phyloP scores from a whole-genome alignment of 2,797 vertebrate species.

The Danio kyathit region DNA sequence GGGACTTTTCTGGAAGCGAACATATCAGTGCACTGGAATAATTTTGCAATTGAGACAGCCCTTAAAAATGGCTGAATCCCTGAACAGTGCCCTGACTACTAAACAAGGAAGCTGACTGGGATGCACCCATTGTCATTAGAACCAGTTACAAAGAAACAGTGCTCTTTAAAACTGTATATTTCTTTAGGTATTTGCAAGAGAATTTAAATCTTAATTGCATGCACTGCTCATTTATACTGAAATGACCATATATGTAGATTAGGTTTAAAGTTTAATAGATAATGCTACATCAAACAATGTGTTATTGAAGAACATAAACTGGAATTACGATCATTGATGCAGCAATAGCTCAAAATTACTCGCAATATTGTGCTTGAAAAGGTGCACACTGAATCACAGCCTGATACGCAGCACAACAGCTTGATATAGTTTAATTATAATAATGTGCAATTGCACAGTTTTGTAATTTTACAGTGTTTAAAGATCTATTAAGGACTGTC shows the following conservation, averaged over 20 bases:
- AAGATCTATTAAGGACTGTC: constrained; percentile 22
- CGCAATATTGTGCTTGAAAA: neutral
- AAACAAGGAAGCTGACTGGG: too few relatives aligned
- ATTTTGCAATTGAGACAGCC: too few relatives aligned
- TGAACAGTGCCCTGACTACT: too few relatives aligned
- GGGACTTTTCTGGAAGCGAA: too few relatives aligned
- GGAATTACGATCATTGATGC: neutral
- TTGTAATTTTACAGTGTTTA: constrained; percentile 18
- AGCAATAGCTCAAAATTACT: neutral
- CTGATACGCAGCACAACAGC: neutral
- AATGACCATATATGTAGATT: too few relatives aligned
- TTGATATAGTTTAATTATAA: constrained; percentile 5
- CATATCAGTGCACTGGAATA: too few relatives aligned
- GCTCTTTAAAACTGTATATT: neutral
- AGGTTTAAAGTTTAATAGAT: too few relatives aligned
- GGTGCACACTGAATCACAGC: neutral
- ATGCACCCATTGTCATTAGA: too few relatives aligned
- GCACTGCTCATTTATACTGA: neutral
- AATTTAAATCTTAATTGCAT: neutral
- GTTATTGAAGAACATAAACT: neutral
- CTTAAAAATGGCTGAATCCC: too few relatives aligned
- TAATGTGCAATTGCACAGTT: neutral
- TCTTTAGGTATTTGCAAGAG: neutral
- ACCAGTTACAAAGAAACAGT: too few relatives aligned
- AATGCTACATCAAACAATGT: neutral